Base-by-base conservation (phyloP, 2,888 invertebrate species). In the Criorhina ranunculi region DNA sequence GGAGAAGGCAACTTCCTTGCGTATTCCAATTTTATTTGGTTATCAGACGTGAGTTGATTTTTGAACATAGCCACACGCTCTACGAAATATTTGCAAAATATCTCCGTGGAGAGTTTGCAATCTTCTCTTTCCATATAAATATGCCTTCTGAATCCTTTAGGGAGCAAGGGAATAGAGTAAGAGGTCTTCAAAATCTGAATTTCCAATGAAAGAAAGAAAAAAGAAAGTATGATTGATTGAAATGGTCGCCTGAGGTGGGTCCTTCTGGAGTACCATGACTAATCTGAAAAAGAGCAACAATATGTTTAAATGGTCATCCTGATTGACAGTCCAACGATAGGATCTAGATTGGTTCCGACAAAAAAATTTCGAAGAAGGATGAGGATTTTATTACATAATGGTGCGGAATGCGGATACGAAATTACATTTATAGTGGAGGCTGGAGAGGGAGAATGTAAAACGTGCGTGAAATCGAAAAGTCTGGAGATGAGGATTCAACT, bases 21-120 rank as follows among this genome's bases (percentile, higher is more conserved):
- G 33, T 33, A 53, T 53, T 53, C 53, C 29, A 53, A 53, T 31
- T 24, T 24, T 24, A 24, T 24, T 53, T 53, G 9, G 15, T 12
- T 53, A 15, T 2, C 53, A 33, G 24, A 33, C 53, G 53, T 53
- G 53, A 31, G 53, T 24, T 31, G 53, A 15, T 31, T 53, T 57
- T 44, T 35, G 29, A 57, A 69, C 46, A 19, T 9, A 42, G 15
- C 2, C 44, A 44, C 8, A 17, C 24, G 24, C 24, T 24, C 15
- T 44, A 46, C 19, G 11, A 9, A 46, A 19, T 46, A 46, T 46
- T n/a, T 46, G 46, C 19, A 46, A 19, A 46, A 19, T 46, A 9
- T 17, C 17, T 19, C 44, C 3, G 17, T 12, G 17, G 9, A 44
- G 44, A 44, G 44, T 17, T 37, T 37, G n/a, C n/a, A 8, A 4